Base-by-base conservation (phyloP, 2,888 invertebrate genomes). In the Parnassius orleans region DNA sequence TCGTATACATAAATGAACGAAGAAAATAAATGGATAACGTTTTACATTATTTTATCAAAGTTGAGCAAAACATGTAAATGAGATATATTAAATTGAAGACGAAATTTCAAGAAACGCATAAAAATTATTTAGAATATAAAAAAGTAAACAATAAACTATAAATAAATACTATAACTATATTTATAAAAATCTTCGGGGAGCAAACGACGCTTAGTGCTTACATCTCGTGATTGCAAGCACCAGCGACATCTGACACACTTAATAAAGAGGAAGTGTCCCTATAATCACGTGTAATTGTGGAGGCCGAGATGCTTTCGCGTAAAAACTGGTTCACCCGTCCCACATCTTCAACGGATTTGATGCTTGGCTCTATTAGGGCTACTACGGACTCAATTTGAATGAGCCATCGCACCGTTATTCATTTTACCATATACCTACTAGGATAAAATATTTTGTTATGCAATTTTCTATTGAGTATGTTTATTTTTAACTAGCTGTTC, bases 311-410 rank as follows among this genome's bases (percentile, higher is more conserved):
- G 81, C 83, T 82, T 83, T 78, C 79, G 72, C 79, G 71, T 75
- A 88, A 86, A 83, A 87, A 87, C 82, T 79, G 66, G 86, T 70
- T 87, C 84, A 86, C 86, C 86, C 80, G 83, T 72, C 83, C 81
- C 74, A 75, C 76, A 76, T 79, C 76, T 73, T 69, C 76, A 61
- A 69, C 79, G 83, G 83, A 83, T 81, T 79, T 69, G 66, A 66
- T 66, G 64, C 43, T 50, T 11, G 72, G 78, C 68, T 77, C 73
- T 79, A 79, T 76, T 79, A 65, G 41, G 67, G 60, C 63, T 68
- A 68, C 59, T 57, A 57, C 53, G 65, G 47, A n/a, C 33, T 33
- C 33, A 33, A 33, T 33, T 33, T 33, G 33, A 33, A 33, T 33
- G 33, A 7, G 33, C 33, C 33, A 33, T 33, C 7, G 33, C 33